phyloP scores from a whole-genome alignment of 2,797 vertebrate species.

The Molossus molossus region DNA sequence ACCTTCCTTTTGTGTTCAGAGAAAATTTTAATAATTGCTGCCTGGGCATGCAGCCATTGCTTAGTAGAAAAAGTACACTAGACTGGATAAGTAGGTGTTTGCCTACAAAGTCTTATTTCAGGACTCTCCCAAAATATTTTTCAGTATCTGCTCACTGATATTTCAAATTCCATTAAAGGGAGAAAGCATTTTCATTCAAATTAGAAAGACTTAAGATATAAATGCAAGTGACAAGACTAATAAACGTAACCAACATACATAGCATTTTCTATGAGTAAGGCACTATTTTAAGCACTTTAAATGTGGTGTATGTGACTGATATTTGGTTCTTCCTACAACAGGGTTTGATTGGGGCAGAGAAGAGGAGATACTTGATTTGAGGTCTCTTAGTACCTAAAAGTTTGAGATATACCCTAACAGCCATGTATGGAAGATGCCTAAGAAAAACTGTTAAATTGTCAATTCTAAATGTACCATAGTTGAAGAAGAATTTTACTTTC shows the following conservation, averaged over 20 bases:
- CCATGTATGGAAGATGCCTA: neutral
- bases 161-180: conserved; percentile 63
- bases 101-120: conserved; percentile 71
- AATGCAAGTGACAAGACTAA: conserved; percentile 62
- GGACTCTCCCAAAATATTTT: conserved; percentile 74
- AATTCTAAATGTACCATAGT: neutral
- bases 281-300: conserved; percentile 56
- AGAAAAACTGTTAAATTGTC: neutral
- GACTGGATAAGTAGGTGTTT: conserved; percentile 65
- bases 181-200: conserved; percentile 66
- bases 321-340: conserved; percentile 43
- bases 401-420: neutral
- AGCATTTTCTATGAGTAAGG: neutral
- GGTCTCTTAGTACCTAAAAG: neutral
- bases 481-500: conserved; percentile 31
- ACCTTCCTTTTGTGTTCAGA: conserved; percentile 53
- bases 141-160: conserved; percentile 72
- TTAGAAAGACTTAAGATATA: conserved; percentile 68
- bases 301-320: neutral
- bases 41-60: neutral
- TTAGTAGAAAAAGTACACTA: conserved; percentile 45
- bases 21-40: conserved; percentile 11
- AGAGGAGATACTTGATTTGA: conserved; percentile 43
- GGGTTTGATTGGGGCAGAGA: conserved; percentile 25
- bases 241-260: neutral